A percentile compares a stretch with the other conserved stretches of the same genome.
Evolutionary conservation across 2,797 vertebrate species (phyloP).

Genomic region (Sebastes kiyomatsui): DNA sequence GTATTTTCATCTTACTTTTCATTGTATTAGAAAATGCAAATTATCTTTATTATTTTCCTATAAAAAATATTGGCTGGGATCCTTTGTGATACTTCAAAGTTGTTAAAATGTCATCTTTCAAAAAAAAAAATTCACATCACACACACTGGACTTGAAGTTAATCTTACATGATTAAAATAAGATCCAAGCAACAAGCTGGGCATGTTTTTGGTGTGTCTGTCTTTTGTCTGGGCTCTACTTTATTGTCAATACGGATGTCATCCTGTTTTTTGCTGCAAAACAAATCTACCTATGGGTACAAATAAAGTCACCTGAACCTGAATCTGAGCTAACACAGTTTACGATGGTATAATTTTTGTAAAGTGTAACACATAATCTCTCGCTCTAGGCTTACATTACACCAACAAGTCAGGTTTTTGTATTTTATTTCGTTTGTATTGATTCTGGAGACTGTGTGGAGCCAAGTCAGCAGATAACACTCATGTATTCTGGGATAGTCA

Average conservation of each 20-base stretch:
- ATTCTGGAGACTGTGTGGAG: background rate
- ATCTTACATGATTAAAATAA: background rate
- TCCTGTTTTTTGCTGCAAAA: no score
- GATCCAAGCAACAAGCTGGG: background rate
- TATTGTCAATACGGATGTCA: no score
- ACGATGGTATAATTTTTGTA: background rate
- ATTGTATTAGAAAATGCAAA: background rate
- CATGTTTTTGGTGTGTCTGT: no score
- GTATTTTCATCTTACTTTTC: background rate
- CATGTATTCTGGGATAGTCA: background rate
- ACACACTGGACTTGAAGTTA: background rate
- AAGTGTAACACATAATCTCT: background rate
- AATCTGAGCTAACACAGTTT: background rate
- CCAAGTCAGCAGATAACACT: background rate
- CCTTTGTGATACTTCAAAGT: background rate
- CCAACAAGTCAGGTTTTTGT: background rate
- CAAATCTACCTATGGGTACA: no score
- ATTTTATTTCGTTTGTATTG: background rate
- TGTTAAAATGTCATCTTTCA: background rate
- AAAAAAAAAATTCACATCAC: background rate
- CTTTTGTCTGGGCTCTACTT: no score
- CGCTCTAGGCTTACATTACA: background rate
- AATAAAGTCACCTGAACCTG: no score
- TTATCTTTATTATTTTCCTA: background rate
- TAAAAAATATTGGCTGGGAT: background rate